These are phyloP conservation scores for Bugula neritina DNA, from an alignment of 2,888 invertebrate species.

Conservation along the genomic window DNA sequence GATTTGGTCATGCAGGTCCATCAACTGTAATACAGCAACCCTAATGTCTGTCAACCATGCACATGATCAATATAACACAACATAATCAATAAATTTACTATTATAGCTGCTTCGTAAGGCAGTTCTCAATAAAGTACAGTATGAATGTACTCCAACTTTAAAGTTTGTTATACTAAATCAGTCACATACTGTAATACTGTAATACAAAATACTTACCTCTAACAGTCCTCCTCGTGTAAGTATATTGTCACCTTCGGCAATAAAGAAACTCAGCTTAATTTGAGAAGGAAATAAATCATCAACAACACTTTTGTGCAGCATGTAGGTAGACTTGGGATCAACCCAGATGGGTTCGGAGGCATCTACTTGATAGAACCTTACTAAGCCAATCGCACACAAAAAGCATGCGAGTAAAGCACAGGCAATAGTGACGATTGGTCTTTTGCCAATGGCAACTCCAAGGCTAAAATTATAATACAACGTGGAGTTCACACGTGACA, in stretches of 20 bases:
- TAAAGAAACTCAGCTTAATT: constrained; percentile 34
- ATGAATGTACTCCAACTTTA: too few relatives aligned
- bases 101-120: too few relatives aligned
- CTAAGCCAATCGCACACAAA: neutral
- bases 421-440: constrained; percentile 1
- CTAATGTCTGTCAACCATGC: too few relatives aligned
- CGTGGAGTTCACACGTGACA: too few relatives aligned
- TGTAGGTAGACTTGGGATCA: constrained; percentile 5
- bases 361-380: constrained; percentile 15
- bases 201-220: constrained; percentile 39
- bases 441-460: constrained; percentile 1
- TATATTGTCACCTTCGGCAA: constrained; percentile 36
- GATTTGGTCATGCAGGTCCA: constrained; percentile 33
- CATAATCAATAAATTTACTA: too few relatives aligned
- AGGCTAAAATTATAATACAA: neutral
- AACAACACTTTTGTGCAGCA: constrained; percentile 35
- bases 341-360: constrained; percentile 16
- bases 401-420: neutral
- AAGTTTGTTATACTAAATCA: too few relatives aligned
- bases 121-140: too few relatives aligned
- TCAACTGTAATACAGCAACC: constrained; percentile 33
- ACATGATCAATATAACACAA: too few relatives aligned
- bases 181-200: too few relatives aligned
- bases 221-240: constrained; percentile 34
- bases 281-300: constrained; percentile 37